Percentiles rank a stretch among this genome's conserved stretches.
These are phyloP conservation scores for Murina feae DNA, from an alignment of 2,113 vertebrate species.

Conservation along the genomic window DNA sequence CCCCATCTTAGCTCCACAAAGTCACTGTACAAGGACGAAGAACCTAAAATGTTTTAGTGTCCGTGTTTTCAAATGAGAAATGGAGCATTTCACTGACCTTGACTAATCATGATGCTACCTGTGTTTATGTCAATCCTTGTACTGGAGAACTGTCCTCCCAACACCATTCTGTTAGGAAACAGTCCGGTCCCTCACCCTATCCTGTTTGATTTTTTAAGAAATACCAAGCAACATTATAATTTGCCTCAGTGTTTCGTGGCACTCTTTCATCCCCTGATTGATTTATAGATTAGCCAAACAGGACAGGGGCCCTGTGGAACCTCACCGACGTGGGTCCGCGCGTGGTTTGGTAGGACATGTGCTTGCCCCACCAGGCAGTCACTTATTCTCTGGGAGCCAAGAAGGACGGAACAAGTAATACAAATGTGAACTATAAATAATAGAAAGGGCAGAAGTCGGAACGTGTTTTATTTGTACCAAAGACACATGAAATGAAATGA, in stretches of 20 bases:
- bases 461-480: background rate
- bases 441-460: background rate
- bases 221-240: background rate
- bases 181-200: background rate
- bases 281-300: background rate
- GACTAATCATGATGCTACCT: background rate
- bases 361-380: background rate
- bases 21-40: background rate
- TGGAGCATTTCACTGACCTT: background rate
- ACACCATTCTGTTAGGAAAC: background rate
- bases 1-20: background rate
- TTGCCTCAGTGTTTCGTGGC: background rate
- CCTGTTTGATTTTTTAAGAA: background rate
- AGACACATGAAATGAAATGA: background rate
- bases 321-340: accelerated
- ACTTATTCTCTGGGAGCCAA: background rate
- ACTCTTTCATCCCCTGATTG: background rate
- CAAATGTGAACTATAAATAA: background rate
- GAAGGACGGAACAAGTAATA: background rate
- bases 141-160: background rate
- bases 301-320: background rate
- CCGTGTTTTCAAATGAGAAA: background rate
- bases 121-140: background rate
- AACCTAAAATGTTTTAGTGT: background rate
- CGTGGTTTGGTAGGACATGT: background rate